These are phyloP conservation scores for Octodon degus DNA, from an alignment of 2,113 vertebrate genomes.

Conservation along the genomic window DNA sequence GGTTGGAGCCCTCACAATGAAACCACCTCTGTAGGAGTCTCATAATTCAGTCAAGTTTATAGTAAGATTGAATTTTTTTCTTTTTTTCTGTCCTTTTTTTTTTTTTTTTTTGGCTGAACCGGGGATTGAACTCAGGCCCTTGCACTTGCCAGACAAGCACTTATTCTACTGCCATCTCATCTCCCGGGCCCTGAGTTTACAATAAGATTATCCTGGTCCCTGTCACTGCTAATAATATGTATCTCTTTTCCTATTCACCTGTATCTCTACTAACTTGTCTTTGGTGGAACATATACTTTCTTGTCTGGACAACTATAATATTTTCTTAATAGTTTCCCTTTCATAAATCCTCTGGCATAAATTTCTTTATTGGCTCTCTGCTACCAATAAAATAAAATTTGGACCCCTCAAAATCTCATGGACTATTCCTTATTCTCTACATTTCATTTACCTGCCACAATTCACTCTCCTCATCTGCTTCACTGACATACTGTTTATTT, in stretches of 20 bases:
- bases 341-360: background rate
- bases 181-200: too few relatives aligned
- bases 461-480: background rate
- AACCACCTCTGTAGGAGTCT: background rate
- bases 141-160: too few relatives aligned
- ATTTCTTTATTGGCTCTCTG: background rate
- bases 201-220: background rate
- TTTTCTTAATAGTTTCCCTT: background rate
- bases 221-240: constrained; percentile 9
- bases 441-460: background rate
- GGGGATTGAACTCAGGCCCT: too few relatives aligned
- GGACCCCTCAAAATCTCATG: background rate
- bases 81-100: too few relatives aligned
- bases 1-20: background rate
- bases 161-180: too few relatives aligned
- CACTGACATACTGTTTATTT: background rate
- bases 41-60: background rate
- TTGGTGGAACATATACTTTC: background rate
- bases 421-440: background rate
- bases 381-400: background rate
- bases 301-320: background rate
- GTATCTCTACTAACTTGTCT: background rate
- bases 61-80: background rate
- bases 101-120: too few relatives aligned
- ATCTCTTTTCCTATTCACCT: background rate